These are phyloP conservation scores for Phragmatobia fuliginosa DNA, from an alignment of 2,888 invertebrate genomes.

Conservation along the genomic window DNA sequence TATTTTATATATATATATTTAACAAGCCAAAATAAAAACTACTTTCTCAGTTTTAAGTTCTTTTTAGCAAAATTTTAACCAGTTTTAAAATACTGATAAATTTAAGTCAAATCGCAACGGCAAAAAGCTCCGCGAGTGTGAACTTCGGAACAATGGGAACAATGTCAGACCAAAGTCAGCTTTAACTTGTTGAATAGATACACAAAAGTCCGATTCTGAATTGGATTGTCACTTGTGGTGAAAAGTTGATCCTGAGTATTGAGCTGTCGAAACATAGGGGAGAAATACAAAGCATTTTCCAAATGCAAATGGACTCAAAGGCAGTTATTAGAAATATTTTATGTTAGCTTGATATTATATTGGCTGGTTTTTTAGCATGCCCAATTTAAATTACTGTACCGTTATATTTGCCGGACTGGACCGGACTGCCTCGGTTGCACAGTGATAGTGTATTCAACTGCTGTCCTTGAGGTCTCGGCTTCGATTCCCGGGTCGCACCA, in stretches of 20 bases:
- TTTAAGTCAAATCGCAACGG: background rate
- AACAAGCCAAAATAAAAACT: background rate
- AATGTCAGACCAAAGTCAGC: too few species aligned
- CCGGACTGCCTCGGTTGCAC: too few species aligned
- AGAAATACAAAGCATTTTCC: background rate
- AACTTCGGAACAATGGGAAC: slow-evolving; percentile 4
- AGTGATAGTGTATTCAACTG: too few species aligned
- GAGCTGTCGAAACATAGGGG: background rate
- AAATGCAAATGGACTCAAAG: background rate
- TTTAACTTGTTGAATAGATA: slow-evolving; percentile 12
- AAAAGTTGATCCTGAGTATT: slow-evolving; percentile 2
- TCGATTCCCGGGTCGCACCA: too few species aligned
- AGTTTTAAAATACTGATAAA: background rate
- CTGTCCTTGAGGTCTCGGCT: too few species aligned
- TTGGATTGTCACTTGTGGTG: slow-evolving; percentile 11
- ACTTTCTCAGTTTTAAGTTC: background rate
- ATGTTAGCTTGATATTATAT: background rate
- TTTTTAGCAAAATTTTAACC: background rate
- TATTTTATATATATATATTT: background rate
- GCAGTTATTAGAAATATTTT: background rate
- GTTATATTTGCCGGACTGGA: too few species aligned
- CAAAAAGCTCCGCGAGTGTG: background rate
- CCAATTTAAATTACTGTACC: too few species aligned
- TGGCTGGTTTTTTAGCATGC: too few species aligned
- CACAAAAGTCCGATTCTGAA: slow-evolving; percentile 2